phyloP scores from a whole-genome alignment of 2,113 vertebrate species.

The Cyanoramphus novaezelandiae region DNA sequence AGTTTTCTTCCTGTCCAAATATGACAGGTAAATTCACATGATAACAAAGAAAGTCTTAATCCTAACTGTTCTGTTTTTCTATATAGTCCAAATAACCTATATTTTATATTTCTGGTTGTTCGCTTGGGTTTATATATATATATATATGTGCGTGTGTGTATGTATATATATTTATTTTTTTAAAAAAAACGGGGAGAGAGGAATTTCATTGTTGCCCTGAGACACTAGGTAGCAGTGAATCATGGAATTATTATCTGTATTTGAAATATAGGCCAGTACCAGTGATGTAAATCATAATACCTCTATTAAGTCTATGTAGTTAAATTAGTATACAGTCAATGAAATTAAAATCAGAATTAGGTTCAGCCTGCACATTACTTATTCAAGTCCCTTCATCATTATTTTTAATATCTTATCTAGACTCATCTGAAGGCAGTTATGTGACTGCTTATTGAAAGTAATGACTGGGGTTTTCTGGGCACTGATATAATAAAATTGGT shows the following conservation, averaged over 20 bases:
- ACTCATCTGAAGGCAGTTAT: neutral
- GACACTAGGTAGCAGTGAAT: neutral
- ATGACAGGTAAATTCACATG: neutral
- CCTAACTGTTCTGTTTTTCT: neutral
- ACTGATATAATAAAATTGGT: neutral
- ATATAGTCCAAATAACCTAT: neutral
- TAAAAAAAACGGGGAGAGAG: neutral
- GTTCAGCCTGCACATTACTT: neutral
- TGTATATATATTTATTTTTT: neutral
- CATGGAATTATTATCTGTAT: neutral
- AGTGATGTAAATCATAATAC: neutral
- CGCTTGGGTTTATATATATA: neutral
- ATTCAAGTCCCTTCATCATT: slow-evolving; percentile 12
- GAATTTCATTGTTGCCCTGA: neutral
- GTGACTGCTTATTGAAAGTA: neutral
- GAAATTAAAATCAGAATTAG: slow-evolving; percentile 12
- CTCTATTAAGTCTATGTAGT: neutral
- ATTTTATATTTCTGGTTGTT: neutral
- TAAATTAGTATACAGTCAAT: slow-evolving; percentile 10
- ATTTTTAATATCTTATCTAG: slow-evolving; percentile 7
- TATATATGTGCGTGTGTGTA: rapidly evolving
- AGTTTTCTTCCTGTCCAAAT: neutral
- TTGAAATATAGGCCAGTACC: neutral
- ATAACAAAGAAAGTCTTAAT: neutral
- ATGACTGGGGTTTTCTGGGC: neutral